These are phyloP conservation scores for Aurelia aurita DNA, from an alignment of 30 jellyfish, hydroid and myxozoan species.

Conservation along the genomic window DNA sequence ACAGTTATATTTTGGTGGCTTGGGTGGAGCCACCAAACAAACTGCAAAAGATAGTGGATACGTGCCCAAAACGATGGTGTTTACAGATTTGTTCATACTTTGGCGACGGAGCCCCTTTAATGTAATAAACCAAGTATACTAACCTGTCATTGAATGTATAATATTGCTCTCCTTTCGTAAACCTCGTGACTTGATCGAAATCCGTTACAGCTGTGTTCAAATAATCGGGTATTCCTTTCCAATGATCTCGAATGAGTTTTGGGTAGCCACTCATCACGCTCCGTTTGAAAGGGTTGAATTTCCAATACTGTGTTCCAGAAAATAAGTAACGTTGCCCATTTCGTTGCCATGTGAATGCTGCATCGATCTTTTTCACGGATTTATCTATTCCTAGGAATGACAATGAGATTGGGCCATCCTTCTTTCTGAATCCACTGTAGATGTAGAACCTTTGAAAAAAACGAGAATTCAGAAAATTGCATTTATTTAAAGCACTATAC, in stretches of 20 bases:
- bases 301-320: conserved; percentile 65
- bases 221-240: conserved; percentile 75
- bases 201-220: conserved; percentile 62
- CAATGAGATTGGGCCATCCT: conserved; percentile 59
- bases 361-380: conserved; percentile 50
- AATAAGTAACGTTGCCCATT: conserved; percentile 52
- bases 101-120: too few species aligned
- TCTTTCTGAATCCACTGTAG: conserved; percentile 47
- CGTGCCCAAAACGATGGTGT: too few species aligned
- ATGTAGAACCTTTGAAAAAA: conserved; percentile 51
- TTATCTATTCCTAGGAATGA: conserved; percentile 35
- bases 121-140: not conserved
- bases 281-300: conserved; percentile 52
- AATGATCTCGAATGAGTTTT: conserved; percentile 34
- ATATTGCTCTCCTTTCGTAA: conserved; percentile 40
- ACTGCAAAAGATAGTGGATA: too few species aligned
- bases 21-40: too few species aligned
- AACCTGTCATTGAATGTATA: conserved; percentile 4
- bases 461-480: too few species aligned
- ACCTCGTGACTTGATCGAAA: conserved; percentile 58
- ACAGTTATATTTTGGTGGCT: too few species aligned
- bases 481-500: too few species aligned
- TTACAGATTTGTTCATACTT: too few species aligned
- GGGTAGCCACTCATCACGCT: conserved; percentile 55
- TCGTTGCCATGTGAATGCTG: conserved; percentile 65